These are phyloP conservation scores for Pollenia griseotomentosa DNA, from an alignment of 2,888 invertebrate genomes.

Conservation along the genomic window DNA sequence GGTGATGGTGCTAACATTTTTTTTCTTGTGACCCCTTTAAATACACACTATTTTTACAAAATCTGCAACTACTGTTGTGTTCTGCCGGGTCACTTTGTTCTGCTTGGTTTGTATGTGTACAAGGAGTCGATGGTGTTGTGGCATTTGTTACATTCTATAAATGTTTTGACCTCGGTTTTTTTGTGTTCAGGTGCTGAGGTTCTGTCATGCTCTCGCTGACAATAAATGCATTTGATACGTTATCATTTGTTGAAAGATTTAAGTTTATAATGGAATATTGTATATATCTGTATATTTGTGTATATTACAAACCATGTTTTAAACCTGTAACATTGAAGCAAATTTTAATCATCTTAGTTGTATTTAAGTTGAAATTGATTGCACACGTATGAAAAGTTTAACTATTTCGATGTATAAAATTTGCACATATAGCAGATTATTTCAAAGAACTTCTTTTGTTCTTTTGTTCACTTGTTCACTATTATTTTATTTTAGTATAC, in stretches of 20 bases:
- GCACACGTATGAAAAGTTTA: too few species aligned
- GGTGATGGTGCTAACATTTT: not conserved
- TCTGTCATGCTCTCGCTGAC: not conserved
- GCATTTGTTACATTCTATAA: slow-evolving; percentile 50
- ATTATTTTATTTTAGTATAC: too few species aligned
- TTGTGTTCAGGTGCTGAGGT: not conserved
- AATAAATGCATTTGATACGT: slow-evolving; percentile 57
- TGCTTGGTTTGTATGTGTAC: not conserved
- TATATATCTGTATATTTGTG: not conserved
- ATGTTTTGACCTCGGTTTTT: slow-evolving; percentile 61
- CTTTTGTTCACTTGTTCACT: too few species aligned
- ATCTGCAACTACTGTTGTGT: slow-evolving; percentile 4
- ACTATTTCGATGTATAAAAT: too few species aligned
- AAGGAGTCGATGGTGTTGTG: not conserved
- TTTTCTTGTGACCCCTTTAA: slow-evolving; percentile 1
- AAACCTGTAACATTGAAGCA: not conserved
- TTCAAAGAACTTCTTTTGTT: too few species aligned
- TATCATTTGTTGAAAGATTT: slow-evolving; percentile 52
- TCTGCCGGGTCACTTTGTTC: not conserved
- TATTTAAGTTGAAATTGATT: too few species aligned
- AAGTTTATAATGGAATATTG: slow-evolving; percentile 54
- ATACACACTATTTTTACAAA: not conserved
- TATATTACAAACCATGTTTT: not conserved
- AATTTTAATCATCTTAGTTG: too few species aligned
- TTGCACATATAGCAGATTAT: too few species aligned